Base-by-base conservation (phyloP, 2,113 vertebrate genomes). In the Zeus faber region DNA sequence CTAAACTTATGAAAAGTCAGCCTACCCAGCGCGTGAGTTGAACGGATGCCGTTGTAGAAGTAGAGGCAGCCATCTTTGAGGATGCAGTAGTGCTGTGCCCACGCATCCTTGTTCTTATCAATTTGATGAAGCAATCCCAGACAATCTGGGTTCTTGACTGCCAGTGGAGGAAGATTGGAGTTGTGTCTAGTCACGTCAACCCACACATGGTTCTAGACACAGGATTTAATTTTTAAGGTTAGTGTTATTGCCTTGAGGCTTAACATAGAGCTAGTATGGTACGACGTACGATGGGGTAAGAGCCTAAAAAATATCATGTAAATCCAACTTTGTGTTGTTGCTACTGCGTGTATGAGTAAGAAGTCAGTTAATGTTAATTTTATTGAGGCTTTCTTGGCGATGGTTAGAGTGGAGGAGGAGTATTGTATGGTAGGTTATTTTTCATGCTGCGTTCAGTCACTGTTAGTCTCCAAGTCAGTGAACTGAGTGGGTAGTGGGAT, bases 21-120 rank as follows among this genome's bases (percentile, higher is more conserved):
- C 71, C 0, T 90, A 95, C 94, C 94, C 53, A 90, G 86, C 37
- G 94, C 91, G 25, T 85, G 86, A 1, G 92, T 95, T 20, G 94
- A 90, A 0, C 91, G 89, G 41, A 96, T 94, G 35, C 92, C 90
- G 4, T 85, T 76, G 49, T 94, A 96, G 61, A 96, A 86, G 63
- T 92, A 95, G 43, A 96, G 84, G 52, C 94, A 98, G 3, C 82
- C 92, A 2, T 96, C 93, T 67, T 97, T 96, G 49, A 97, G 81
- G 33, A 96, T 86, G 66, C 92, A 94, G 41, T 96, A 97, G 79
- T 91, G 85, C 56, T 94, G 92, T 14, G 85, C 60, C 91, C 94
- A 94, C 0, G 31, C 1, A 2, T 93, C 92, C 64, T 83, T 90
- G 82, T 35, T 87, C 41, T 70, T 84, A 54, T 95, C 90, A 68